Evolutionary conservation across 2,113 vertebrate genomes (phyloP).

Genomic region (Myrmecophaga tridactyla): DNA sequence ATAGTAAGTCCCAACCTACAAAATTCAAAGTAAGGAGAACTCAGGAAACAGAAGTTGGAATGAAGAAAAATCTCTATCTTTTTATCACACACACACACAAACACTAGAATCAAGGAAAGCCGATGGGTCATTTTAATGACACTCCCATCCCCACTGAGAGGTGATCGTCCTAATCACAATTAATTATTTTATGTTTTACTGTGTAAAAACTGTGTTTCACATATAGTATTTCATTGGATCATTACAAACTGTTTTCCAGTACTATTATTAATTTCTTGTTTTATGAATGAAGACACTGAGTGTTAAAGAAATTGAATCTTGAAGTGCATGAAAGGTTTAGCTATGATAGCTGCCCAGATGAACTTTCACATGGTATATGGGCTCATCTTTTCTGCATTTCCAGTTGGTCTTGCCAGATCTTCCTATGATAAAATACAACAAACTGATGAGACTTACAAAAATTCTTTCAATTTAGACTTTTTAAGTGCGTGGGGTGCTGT

Average conservation of each 20-base stretch:
- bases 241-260: neutral
- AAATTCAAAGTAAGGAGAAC: neutral
- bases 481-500: neutral
- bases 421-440: neutral
- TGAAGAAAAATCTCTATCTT: neutral
- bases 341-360: neutral
- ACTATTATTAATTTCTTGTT: neutral
- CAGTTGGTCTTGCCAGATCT: neutral
- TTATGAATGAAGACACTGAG: neutral
- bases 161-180: neutral
- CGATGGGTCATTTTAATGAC: neutral
- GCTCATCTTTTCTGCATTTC: neutral
- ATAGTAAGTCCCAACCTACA: neutral
- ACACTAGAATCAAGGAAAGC: neutral
- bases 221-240: neutral
- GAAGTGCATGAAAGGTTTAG: neutral
- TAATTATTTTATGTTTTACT: neutral
- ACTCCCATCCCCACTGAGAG: neutral
- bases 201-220: neutral
- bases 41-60: neutral
- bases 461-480: slow-evolving; percentile 12
- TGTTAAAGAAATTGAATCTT: slow-evolving; percentile 28
- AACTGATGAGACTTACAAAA: neutral
- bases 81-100: neutral
- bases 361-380: neutral